phyloP scores from a whole-genome alignment of 2,888 invertebrate genomes.

The Lepidocyrtoides sp. region DNA sequence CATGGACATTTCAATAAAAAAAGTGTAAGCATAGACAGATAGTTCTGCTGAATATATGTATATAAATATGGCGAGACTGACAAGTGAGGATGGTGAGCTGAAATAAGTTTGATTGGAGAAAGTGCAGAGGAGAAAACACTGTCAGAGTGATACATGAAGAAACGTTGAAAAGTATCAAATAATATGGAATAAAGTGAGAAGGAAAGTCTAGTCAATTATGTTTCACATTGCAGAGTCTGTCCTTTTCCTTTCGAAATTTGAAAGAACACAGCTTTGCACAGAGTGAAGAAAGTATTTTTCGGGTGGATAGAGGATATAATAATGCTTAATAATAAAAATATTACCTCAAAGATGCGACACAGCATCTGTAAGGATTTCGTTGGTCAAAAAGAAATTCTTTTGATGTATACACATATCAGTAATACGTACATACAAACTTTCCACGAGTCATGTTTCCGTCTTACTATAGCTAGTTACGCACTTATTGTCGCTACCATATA shows the following conservation, averaged over 20 bases:
- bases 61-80: neutral
- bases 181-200: slow-evolving; percentile 26
- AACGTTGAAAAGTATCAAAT: slow-evolving; percentile 38
- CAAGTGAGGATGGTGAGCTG: neutral
- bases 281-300: too few species aligned
- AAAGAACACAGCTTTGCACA: neutral
- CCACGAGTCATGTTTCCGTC: slow-evolving; percentile 37
- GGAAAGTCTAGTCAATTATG: slow-evolving; percentile 39
- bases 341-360: neutral
- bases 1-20: neutral
- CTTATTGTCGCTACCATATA: neutral
- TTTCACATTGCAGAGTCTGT: neutral
- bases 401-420: neutral
- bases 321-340: too few species aligned
- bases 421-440: neutral
- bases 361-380: neutral
- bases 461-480: neutral
- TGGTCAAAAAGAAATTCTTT: neutral
- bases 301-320: too few species aligned
- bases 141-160: slow-evolving; percentile 33
- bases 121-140: neutral
- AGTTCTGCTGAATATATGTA: too few species aligned
- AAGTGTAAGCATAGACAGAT: neutral
- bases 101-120: neutral
- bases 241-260: neutral